A percentile compares a stretch with the other conserved stretches of the same genome.
Conservation (phyloP, 2,888 invertebrate species). For the Hybos culiciformis region DNA sequence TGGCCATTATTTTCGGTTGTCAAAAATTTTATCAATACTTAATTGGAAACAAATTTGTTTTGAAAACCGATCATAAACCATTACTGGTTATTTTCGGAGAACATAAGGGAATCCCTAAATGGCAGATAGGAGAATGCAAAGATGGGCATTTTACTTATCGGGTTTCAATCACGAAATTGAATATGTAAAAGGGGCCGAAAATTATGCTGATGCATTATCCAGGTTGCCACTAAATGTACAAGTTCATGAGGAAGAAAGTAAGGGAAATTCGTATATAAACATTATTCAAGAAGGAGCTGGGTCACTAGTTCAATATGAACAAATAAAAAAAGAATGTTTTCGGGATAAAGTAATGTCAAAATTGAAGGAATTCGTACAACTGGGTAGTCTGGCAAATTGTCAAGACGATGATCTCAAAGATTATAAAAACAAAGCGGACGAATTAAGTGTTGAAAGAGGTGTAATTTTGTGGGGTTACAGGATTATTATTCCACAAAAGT, state of each 20-base stretch:
- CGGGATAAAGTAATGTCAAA: too few relatives aligned
- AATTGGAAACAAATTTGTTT: conserved; percentile 9
- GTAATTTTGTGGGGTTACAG: conserved; percentile 6
- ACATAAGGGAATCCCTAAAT: conserved; percentile 5
- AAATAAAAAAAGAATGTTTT: too few relatives aligned
- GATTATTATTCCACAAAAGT: background rate
- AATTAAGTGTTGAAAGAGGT: background rate
- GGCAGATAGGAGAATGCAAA: conserved; percentile 6
- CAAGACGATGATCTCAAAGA: too few relatives aligned
- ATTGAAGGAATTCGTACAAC: too few relatives aligned
- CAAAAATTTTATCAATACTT: conserved; percentile 15
- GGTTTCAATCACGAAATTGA: conserved; percentile 2
- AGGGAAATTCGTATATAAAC: too few relatives aligned
- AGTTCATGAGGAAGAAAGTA: too few relatives aligned
- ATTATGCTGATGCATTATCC: conserved; percentile 4
- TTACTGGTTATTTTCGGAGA: conserved; percentile 5
- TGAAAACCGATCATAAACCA: conserved; percentile 7
- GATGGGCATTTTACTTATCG: conserved; percentile 7
- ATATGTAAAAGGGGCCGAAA: conserved; percentile 7
- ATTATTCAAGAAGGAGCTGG: too few relatives aligned
- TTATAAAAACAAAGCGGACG: too few relatives aligned
- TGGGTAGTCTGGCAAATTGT: too few relatives aligned
- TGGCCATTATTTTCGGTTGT: conserved; percentile 1
- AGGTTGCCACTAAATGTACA: background rate
- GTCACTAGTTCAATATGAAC: too few relatives aligned